Evolutionary conservation across 2,113 vertebrate species (phyloP), one percentile per base, ranked within the genome.

Genomic region (Corvus cornix): DNA sequence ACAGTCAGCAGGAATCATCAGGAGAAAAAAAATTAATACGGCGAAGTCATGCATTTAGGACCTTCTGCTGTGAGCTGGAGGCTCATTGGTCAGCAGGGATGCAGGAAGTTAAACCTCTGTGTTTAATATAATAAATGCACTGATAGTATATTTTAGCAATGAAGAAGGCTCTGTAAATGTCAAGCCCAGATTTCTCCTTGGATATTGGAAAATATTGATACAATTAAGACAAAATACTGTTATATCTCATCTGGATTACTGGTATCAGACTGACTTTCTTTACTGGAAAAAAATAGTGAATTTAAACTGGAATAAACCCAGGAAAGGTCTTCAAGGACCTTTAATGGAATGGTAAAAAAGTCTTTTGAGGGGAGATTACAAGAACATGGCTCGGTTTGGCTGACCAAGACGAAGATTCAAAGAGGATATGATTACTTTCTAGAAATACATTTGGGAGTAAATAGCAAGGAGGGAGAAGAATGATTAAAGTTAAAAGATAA

Each of bases 371-470:
- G 44, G 33, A 75, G 11, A 73, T 87, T 92, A 86, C 51, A 94
- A 64, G 59, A 92, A 70, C 1, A 13, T 80, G 51, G 31, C 55
- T 74, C 53, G 18, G 20, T 91, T 77, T 89, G 73, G 26, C 89
- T 89, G 48, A 91, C 64, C 73, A 67, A 84, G 59, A 52, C 67
- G 55, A 94, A 77, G 76, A 74, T 74, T 86, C 43, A 77, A 60
- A 80, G 43, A 80, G 26, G 31, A 62, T 83, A 76, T 52, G 53
- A 83, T 62, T 83, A 60, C 75, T 73, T 87, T 90, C 49, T 80
- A 92, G 91, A 89, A 95, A 56, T 79, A 73, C n/a, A 46, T 91
- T 89, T 91, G 18, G 43, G 26, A 31, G 26, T 86, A 91, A 86
- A 90, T 43, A 73, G n/a, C 46, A 86, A 88, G 51, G n/a, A 76